Evolutionary conservation across 2,113 vertebrate species (phyloP).

Genomic region (Ptyas mucosa): DNA sequence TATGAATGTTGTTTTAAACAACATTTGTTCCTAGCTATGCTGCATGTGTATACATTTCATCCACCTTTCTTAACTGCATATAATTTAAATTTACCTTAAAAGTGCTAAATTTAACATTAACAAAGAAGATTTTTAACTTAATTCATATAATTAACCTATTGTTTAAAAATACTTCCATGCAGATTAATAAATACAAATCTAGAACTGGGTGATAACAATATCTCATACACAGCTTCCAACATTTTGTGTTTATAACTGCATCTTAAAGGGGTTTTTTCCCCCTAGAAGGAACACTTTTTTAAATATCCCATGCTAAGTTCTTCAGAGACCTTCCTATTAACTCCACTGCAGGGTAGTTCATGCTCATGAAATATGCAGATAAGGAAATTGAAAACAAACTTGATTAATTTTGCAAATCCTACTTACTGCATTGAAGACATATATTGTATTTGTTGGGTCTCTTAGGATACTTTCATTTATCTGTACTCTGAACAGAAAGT

Average conservation of each 20-base stretch:
- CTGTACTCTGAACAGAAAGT: not conserved
- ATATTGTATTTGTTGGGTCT: not conserved
- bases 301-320: not conserved
- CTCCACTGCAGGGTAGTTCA: not conserved
- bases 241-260: not conserved
- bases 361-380: not conserved
- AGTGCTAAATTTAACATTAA: conserved; percentile 45
- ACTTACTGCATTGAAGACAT: not conserved
- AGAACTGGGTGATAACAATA: not conserved
- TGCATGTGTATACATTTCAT: conserved; percentile 27
- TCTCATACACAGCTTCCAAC: not conserved
- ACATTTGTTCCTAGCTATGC: conserved; percentile 29
- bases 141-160: not conserved
- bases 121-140: conserved; percentile 23
- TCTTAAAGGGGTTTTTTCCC: not conserved
- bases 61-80: conserved; percentile 29
- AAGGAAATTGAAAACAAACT: conserved; percentile 16
- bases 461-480: not conserved
- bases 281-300: not conserved
- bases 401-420: not conserved
- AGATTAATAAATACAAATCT: not conserved
- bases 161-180: conserved; percentile 11
- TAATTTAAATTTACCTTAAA: conserved; percentile 21
- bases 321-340: not conserved
- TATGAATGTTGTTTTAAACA: not conserved